These are phyloP conservation scores for Odontamblyopus lacepedii DNA, from an alignment of 2,797 vertebrate genomes.

Conservation along the genomic window DNA sequence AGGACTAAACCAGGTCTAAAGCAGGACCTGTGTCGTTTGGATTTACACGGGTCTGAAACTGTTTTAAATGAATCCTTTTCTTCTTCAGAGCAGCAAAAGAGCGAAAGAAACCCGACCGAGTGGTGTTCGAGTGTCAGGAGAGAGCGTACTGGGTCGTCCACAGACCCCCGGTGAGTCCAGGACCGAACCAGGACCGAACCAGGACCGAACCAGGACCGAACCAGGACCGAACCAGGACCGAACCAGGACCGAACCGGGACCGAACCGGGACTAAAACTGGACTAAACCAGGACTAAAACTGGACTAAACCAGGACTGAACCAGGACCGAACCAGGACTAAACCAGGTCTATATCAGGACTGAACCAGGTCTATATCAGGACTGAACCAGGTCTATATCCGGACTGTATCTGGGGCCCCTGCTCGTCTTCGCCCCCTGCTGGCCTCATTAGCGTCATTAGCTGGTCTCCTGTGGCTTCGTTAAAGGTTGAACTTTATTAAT, in stretches of 20 bases:
- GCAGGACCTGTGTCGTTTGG: no score
- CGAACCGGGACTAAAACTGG: background rate
- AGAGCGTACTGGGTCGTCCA: constrained; percentile 97
- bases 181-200: constrained; percentile 25
- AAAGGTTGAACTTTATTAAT: no score
- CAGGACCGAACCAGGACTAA: background rate
- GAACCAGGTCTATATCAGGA: no score
- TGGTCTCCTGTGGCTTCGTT: no score
- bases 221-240: constrained; percentile 25
- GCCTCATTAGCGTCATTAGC: no score
- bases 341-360: background rate
- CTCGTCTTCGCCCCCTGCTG: no score
- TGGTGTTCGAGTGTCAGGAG: constrained; percentile 93
- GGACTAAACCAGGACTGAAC: background rate
- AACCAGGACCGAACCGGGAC: background rate
- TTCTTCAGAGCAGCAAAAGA: constrained; percentile 89
- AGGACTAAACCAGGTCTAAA: no score
- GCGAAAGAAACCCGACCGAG: constrained; percentile 90
- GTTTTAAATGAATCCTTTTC: background rate
- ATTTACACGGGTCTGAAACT: no score
- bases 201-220: constrained; percentile 9
- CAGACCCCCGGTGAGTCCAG: constrained; percentile 86
- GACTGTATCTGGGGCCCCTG: no score
- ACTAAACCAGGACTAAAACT: background rate
- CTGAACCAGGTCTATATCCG: background rate